Conservation (phyloP, 2,888 invertebrate species). For the Odontocolon sp. region DNA sequence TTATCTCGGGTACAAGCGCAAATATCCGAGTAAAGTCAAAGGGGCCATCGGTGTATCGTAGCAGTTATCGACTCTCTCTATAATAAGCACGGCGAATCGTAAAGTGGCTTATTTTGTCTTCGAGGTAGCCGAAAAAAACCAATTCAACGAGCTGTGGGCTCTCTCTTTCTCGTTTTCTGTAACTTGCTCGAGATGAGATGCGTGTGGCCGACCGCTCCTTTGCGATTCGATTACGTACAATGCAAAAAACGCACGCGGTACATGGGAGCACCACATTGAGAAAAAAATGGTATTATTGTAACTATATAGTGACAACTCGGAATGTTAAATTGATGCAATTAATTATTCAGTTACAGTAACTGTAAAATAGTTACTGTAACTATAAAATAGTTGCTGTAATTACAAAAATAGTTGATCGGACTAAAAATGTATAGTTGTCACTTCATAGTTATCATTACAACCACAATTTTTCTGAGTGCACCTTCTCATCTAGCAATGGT, state of each 20-base stretch:
- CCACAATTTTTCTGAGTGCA: too few relatives aligned
- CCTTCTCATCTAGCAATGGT: too few relatives aligned
- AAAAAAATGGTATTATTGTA: not conserved
- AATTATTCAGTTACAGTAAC: too few relatives aligned
- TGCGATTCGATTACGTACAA: conserved; percentile 48
- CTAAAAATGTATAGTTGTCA: too few relatives aligned
- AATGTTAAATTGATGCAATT: too few relatives aligned
- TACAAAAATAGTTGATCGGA: too few relatives aligned
- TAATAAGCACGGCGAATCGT: conserved; percentile 62
- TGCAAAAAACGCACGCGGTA: conserved; percentile 49
- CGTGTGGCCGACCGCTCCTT: conserved; percentile 57
- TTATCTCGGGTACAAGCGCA: conserved; percentile 15
- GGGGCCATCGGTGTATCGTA: conserved; percentile 57
- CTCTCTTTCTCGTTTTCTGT: not conserved
- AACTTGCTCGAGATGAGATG: not conserved
- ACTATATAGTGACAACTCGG: too few relatives aligned
- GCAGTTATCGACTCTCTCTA: conserved; percentile 56
- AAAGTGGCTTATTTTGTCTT: conserved; percentile 61
- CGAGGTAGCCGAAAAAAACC: conserved; percentile 10
- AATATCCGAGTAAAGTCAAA: conserved; percentile 42
- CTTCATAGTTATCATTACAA: too few relatives aligned
- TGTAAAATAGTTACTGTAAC: too few relatives aligned
- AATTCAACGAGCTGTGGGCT: not conserved
- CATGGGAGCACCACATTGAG: not conserved
- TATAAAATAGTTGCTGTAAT: too few relatives aligned